phyloP scores from a whole-genome alignment of 2,797 vertebrate genomes.

The Eulemur mongoz region DNA sequence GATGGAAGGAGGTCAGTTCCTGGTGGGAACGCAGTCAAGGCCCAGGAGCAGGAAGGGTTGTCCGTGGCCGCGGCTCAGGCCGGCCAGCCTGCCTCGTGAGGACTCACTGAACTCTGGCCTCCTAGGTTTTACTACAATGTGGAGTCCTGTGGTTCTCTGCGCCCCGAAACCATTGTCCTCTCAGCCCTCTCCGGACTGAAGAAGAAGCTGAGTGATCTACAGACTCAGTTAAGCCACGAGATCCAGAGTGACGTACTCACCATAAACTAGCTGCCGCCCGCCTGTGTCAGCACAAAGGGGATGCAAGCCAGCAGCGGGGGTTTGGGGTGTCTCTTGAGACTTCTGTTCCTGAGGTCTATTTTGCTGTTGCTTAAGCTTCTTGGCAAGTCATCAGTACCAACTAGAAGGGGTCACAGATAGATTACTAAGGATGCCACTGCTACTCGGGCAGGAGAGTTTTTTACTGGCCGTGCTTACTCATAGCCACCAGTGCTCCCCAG shows the following conservation, averaged over 20 bases:
- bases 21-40: background rate
- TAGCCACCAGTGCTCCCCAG: background rate
- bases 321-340: background rate
- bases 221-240: constrained; percentile 98
- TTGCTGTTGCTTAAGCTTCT: background rate
- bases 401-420: background rate
- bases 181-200: constrained; percentile 95
- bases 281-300: background rate
- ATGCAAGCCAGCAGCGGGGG: background rate
- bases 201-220: constrained; percentile 98
- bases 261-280: constrained; percentile 90
- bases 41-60: background rate
- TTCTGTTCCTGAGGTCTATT: background rate
- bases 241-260: constrained; percentile 99
- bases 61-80: fast-evolving
- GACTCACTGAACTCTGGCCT: background rate
- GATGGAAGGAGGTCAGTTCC: background rate
- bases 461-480: background rate
- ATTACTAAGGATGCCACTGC: background rate
- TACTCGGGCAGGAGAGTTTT: background rate
- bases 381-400: background rate
- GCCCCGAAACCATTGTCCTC: constrained; percentile 97
- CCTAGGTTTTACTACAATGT: constrained; percentile 97
- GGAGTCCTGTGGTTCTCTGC: constrained; percentile 96
- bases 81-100: background rate